A percentile compares a stretch with the other conserved stretches of the same genome.
Evolutionary conservation across 92 coral and sea anemone genomes (phyloP).

Genomic region (Phenganax subtilis): DNA sequence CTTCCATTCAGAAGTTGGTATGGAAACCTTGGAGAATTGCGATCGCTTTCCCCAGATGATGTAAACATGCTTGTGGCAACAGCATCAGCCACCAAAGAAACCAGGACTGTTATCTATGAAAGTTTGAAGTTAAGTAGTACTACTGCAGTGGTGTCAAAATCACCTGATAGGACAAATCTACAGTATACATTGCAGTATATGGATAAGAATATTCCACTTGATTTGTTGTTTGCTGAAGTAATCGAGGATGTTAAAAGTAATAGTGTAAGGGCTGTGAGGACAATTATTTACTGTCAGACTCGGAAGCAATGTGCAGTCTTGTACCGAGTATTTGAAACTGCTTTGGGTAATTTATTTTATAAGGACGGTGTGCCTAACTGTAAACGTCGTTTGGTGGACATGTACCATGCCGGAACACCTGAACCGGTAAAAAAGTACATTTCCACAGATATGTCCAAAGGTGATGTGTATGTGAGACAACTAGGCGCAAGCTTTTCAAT

Average conservation of each 20-base stretch:
- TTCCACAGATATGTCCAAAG: neutral
- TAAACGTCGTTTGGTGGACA: neutral
- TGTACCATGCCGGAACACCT: conserved; percentile 22
- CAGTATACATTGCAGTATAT: neutral
- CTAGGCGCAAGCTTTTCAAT: conserved; percentile 51
- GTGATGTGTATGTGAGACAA: conserved; percentile 52
- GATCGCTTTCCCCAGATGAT: neutral
- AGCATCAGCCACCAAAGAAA: conserved; percentile 9
- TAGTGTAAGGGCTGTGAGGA: neutral
- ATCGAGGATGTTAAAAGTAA: neutral
- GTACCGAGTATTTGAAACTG: neutral
- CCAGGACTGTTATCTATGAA: neutral
- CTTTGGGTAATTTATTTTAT: conserved; percentile 6
- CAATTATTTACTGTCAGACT: conserved; percentile 7
- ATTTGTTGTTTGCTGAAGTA: neutral
- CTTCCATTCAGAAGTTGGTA: neutral
- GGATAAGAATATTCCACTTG: neutral
- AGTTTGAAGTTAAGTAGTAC: neutral
- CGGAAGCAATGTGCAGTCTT: conserved; percentile 11
- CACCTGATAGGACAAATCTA: neutral
- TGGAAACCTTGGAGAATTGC: too few species aligned
- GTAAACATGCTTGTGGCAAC: neutral
- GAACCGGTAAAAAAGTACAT: neutral
- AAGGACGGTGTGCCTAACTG: conserved; percentile 7
- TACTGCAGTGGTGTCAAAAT: neutral